Evolutionary conservation across 2,888 invertebrate genomes (phyloP), one percentile per base, ranked within the genome.

Genomic region (Leptinotarsa peninsularis): DNA sequence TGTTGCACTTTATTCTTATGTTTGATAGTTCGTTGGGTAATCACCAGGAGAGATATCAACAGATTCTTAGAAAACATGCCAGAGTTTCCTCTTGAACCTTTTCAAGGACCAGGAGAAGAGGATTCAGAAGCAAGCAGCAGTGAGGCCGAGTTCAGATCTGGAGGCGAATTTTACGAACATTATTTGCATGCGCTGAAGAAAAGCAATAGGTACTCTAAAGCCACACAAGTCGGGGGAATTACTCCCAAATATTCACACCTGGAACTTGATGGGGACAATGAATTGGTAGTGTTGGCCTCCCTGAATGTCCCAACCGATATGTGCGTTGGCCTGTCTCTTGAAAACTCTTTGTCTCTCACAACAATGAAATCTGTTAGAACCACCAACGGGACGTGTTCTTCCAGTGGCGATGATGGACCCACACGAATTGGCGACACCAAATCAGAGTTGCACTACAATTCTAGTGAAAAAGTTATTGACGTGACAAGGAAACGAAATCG

Each of bases 271-370:
- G 78, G 67, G 2, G 79, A 80, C 13, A 80, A 80, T 33, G 80
- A 79, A 54, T 66, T 78, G 17, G 63, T 80, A 7, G 80, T 80
- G 7, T 70, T 80, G 58, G 80, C 80, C 15, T 80, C 80, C 2
- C 70, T 80, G 17, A 78, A 76, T 14, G 73, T 80, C 2, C 78
- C 78, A 13, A 71, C 72, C 3, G 77, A 80, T 66, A 78, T 78
- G 76, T 80, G 78, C 70, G 67, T 77, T 58, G 79, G 79, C 70
- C 72, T 81, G 66, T 74, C 73, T 68, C 74, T 83, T 76, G 76
- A 79, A 49, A 58, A 76, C n/a, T 49, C 75, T 15, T 68, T 72
- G 1, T 74, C 68, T 52, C 18, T 76, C 15, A 66, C 50, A 60
- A 72, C 77, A 18, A 23, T 73, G 63, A 71, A 75, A 58, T 71